phyloP scores from a whole-genome alignment of 1,140 invertebrate species.

The Drosophila eugracilis region DNA sequence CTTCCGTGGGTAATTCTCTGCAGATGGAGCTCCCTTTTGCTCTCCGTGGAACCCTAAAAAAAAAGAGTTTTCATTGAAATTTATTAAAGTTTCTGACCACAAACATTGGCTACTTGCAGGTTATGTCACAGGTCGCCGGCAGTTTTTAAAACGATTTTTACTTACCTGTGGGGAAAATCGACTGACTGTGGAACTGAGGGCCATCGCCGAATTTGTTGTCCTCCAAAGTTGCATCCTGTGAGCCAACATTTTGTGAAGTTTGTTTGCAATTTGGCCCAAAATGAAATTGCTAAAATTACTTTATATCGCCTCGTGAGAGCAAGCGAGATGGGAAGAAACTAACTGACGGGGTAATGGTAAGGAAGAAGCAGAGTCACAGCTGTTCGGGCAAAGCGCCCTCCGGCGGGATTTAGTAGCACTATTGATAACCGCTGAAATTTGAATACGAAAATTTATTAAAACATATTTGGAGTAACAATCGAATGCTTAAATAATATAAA shows the following conservation, averaged over 20 bases:
- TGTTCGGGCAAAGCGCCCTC: constrained; percentile 3
- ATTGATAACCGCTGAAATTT: neutral
- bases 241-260: constrained; percentile 53
- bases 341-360: neutral
- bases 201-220: constrained; percentile 37
- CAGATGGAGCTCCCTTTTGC: constrained; percentile 23
- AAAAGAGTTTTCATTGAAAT: constrained; percentile 20
- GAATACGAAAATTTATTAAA: neutral
- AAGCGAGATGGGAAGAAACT: constrained; percentile 1
- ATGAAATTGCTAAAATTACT: constrained; percentile 32
- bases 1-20: constrained; percentile 2
- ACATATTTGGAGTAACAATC: too few species aligned
- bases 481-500: neutral
- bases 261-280: constrained; percentile 47
- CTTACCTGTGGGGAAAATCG: constrained; percentile 55
- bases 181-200: constrained; percentile 12
- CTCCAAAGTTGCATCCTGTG: constrained; percentile 70
- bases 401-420: neutral
- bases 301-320: constrained; percentile 15
- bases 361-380: neutral
- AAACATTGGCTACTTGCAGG: constrained; percentile 35
- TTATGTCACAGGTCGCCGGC: constrained; percentile 44
- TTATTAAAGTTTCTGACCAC: neutral
- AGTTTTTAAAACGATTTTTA: neutral
- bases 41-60: constrained; percentile 6